Conservation (phyloP, 2,113 vertebrate genomes). For the Indicator indicator region DNA sequence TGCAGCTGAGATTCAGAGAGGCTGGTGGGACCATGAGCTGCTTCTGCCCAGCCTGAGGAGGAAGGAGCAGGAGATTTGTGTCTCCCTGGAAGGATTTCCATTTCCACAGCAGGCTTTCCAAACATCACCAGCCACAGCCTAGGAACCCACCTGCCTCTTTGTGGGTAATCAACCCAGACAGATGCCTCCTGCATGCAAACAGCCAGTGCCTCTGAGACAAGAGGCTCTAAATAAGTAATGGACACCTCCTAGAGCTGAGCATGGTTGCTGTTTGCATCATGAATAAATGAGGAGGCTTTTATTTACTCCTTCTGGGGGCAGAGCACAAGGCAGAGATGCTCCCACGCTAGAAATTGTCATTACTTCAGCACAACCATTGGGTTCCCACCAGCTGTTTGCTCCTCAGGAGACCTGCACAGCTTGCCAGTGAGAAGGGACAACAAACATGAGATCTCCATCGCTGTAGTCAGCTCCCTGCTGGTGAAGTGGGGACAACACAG, state of each 20-base stretch:
- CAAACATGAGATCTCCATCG: not conserved
- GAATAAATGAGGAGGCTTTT: constrained; percentile 85
- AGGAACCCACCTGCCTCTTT: constrained; percentile 34
- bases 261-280: constrained; percentile 82
- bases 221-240: constrained; percentile 86
- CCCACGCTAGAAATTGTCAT: not conserved
- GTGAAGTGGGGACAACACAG: not conserved
- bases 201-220: constrained; percentile 72
- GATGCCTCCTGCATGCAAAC: constrained; percentile 62
- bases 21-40: not conserved
- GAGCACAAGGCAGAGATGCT: constrained; percentile 1
- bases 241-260: constrained; percentile 76
- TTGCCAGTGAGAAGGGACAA: not conserved
- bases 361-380: not conserved
- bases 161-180: constrained; percentile 64
- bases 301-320: constrained; percentile 74
- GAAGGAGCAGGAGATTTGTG: not conserved
- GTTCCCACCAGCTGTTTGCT: constrained; percentile 6
- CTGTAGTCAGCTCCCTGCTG: not conserved
- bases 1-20: not conserved
- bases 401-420: not conserved
- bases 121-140: constrained; percentile 6
- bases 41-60: not conserved
- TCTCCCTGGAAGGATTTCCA: not conserved
- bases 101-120: not conserved